Base-by-base conservation (phyloP, 1,140 invertebrate genomes). In the Rhagoletis zephyria region DNA sequence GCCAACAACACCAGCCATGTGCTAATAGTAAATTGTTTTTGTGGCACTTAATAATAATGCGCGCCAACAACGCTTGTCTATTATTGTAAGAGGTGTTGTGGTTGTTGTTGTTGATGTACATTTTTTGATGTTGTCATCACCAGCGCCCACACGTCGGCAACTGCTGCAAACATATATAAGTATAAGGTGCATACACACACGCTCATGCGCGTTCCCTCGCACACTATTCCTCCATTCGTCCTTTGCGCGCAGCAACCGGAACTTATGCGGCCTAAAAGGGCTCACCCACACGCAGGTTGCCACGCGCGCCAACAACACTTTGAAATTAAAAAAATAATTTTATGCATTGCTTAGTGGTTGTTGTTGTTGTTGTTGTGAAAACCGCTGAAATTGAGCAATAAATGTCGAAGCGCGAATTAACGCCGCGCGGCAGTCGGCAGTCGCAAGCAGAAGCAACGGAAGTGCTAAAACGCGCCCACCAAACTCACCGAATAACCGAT, bases 61-160 rank as follows among this genome's bases (percentile, higher is more conserved):
- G 45, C 48, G 5, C 6, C 12, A 12, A 19, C 74, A 51, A 6
- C 60, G 59, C 1, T 30, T 51, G 42, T 60, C 12, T 40, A 85
- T 87, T 85, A 9, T 12, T 45, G 4, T 65, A 65, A 48, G 65
- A 19, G n/a, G 74, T 77, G 65, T 65, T 85, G 87, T 60, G 70
- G 10, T 88, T 86, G 85, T 88, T 85, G 42, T 65, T 85, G 87
- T 60, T 85, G 10, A 86, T 86, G 85, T 88, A 65, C 40, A 85
- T 85, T 61, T 63, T 61, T 61, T 48, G 59, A 63, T 45, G 85
- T 63, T 85, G 85, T 85, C 74, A 81, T 56, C 74, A 2, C 70
- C 42, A 48, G 70, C 45, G 74, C 74, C 74, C 74, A 81, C 74
- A 59, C 48, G 48, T 19, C 48, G 74, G 9, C 74, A 56, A 48